Conservation (phyloP, 2,113 vertebrate species). For the Miniopterus natalensis region DNA sequence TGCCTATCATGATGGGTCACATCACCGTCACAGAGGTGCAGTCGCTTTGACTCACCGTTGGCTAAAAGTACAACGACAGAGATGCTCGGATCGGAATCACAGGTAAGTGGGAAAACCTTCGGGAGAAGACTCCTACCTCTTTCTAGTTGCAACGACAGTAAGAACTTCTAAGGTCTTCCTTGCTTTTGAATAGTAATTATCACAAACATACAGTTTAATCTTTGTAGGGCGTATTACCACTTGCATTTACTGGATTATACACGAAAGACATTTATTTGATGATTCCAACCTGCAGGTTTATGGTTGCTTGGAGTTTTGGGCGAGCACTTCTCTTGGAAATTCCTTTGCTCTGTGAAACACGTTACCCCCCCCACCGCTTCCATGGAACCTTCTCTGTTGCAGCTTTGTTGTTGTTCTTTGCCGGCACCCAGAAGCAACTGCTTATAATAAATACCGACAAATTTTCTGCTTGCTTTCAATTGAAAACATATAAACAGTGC, state of each 20-base stretch:
- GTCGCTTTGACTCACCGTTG: background rate
- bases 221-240: background rate
- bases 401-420: background rate
- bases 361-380: background rate
- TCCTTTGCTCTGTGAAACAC: slow-evolving; percentile 7
- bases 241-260: background rate
- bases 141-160: background rate
- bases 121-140: background rate
- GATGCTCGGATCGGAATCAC: background rate
- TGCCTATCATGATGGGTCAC: background rate
- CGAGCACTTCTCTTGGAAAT: background rate
- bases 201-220: background rate
- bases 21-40: background rate
- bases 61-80: background rate
- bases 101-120: background rate
- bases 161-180: background rate
- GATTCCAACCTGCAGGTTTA: background rate
- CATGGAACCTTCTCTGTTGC: background rate
- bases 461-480: background rate
- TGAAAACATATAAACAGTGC: background rate
- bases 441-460: background rate
- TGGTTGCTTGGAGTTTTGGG: background rate
- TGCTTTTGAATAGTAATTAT: background rate
- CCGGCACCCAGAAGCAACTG: background rate
- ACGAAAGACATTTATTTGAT: background rate